Evolutionary conservation across 2,888 invertebrate genomes (phyloP).

Genomic region (Disparrhopalites patrizii): DNA sequence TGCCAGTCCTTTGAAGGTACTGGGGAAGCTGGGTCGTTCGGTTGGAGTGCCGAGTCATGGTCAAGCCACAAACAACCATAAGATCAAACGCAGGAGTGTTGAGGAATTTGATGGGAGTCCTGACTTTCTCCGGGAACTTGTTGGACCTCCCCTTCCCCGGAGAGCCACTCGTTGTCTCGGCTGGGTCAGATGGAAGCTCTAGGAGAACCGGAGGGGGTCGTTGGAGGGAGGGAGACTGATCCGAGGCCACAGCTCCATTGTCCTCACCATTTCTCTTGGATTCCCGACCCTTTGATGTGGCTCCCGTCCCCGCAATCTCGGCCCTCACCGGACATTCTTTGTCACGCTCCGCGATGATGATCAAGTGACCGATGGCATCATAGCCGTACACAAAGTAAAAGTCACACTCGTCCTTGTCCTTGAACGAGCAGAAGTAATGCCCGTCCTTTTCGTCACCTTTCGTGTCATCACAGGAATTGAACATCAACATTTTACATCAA

Average conservation of each 20-base stretch:
- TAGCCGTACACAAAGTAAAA: constrained; percentile 27
- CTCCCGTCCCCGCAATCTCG: too few relatives aligned
- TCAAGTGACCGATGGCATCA: constrained; percentile 19
- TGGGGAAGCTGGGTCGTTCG: constrained; percentile 18
- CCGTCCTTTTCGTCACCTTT: constrained; percentile 21
- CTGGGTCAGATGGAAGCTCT: not conserved
- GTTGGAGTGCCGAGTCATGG: constrained; percentile 10
- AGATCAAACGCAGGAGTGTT: constrained; percentile 24
- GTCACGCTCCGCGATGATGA: constrained; percentile 20
- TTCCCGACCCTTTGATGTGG: not conserved
- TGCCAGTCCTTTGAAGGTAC: constrained; percentile 24
- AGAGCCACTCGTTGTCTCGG: not conserved
- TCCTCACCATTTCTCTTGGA: not conserved
- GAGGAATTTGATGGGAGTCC: not conserved
- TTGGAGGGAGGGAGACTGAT: not conserved
- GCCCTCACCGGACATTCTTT: constrained; percentile 17
- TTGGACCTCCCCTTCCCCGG: not conserved
- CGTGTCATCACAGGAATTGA: not conserved
- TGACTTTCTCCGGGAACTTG: not conserved
- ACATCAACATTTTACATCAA: not conserved
- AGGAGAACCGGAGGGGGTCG: not conserved
- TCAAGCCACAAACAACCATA: constrained; percentile 24
- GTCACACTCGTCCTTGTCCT: constrained; percentile 19
- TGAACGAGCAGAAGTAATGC: constrained; percentile 18
- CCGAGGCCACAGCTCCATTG: not conserved